phyloP scores from a whole-genome alignment of 2,888 invertebrate species.

The Drosophila suboccidentalis region DNA sequence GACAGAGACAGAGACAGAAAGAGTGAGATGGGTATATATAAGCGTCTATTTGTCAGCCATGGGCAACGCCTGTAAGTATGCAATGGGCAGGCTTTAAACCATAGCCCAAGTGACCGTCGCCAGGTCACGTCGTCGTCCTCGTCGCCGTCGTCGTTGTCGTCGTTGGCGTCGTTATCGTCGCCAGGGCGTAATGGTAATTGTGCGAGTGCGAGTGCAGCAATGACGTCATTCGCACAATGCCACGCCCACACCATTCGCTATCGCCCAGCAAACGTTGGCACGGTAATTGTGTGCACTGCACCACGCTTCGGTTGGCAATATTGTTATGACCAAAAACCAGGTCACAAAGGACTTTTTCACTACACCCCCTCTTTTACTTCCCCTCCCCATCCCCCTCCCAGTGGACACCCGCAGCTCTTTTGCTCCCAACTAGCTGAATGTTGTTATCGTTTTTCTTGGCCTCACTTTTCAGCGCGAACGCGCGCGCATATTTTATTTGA shows the following conservation, averaged over 20 bases:
- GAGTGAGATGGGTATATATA: constrained; percentile 8
- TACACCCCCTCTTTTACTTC: constrained; percentile 16
- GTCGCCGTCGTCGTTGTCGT: constrained; percentile 19
- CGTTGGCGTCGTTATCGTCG: constrained; percentile 43
- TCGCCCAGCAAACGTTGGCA: constrained; percentile 72
- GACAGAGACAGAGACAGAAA: neutral
- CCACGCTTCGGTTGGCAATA: constrained; percentile 75
- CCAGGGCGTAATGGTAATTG: constrained; percentile 69
- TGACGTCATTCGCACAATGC: constrained; percentile 76
- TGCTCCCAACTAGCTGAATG: constrained; percentile 22
- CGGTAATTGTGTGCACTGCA: constrained; percentile 79
- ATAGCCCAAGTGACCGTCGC: constrained; percentile 75
- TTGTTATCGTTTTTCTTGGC: constrained; percentile 62
- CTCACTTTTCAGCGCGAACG: constrained; percentile 77
- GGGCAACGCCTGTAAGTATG: constrained; percentile 55
- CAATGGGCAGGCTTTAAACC: constrained; percentile 46
- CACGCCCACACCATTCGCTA: constrained; percentile 59
- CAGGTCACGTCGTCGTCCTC: constrained; percentile 67
- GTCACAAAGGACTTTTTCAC: constrained; percentile 76
- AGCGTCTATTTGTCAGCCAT: constrained; percentile 48
- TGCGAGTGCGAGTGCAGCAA: constrained; percentile 64
- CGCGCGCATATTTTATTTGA: constrained; percentile 82
- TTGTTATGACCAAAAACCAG: constrained; percentile 82
- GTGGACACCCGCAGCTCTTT: neutral
- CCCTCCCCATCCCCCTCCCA: constrained; percentile 11